These are phyloP conservation scores for Meteorus colon DNA, from an alignment of 2,888 invertebrate species.

Conservation along the genomic window DNA sequence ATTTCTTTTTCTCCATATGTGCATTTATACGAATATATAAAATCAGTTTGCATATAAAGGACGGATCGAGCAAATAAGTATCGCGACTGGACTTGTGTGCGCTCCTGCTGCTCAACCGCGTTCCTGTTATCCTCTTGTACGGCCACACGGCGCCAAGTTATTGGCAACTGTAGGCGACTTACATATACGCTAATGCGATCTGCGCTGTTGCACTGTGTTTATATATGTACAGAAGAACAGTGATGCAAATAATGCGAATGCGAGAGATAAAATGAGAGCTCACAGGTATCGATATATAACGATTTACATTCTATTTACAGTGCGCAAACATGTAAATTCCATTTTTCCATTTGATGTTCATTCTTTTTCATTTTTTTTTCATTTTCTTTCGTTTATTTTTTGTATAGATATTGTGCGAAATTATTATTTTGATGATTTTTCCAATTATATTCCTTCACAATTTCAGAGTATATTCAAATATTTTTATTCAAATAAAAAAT, in stretches of 20 bases:
- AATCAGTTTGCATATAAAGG: neutral
- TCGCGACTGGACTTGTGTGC: slow-evolving; percentile 4
- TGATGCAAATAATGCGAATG: neutral
- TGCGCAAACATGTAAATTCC: slow-evolving; percentile 24
- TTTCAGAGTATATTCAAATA: neutral
- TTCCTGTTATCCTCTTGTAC: slow-evolving; percentile 10
- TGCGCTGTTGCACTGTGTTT: slow-evolving; percentile 30
- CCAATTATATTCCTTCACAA: neutral
- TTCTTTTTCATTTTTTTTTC: too few relatives aligned
- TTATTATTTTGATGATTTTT: neutral
- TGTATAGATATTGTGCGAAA: neutral
- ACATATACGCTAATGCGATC: slow-evolving; percentile 35
- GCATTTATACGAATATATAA: neutral
- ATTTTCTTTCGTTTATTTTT: neutral
- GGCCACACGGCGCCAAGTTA: slow-evolving; percentile 47
- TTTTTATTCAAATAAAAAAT: neutral
- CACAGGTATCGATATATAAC: slow-evolving; percentile 36
- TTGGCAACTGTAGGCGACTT: slow-evolving; percentile 41
- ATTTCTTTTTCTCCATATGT: neutral
- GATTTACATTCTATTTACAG: slow-evolving; percentile 8
- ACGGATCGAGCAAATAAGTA: neutral
- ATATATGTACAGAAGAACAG: slow-evolving; percentile 12
- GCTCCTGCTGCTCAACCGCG: neutral
- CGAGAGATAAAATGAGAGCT: slow-evolving; percentile 36
- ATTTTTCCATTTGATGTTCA: neutral